Evolutionary conservation across 23 tunicate species (phyloP).

Genomic region (Botrylloides violaceus): DNA sequence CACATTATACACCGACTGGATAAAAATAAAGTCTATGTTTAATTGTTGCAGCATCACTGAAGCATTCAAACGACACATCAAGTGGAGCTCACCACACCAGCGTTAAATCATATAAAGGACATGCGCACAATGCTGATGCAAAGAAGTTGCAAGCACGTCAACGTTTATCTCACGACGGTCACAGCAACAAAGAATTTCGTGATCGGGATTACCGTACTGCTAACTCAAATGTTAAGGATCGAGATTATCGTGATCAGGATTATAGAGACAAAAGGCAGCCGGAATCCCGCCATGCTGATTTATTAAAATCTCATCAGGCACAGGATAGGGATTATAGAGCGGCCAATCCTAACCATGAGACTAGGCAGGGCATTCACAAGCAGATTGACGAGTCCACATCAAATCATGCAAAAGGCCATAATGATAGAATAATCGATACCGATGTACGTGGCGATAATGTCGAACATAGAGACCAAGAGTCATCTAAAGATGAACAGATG

Average conservation of each 20-base stretch:
- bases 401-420: background rate
- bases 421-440: background rate
- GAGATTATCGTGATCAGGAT: constrained; percentile 75
- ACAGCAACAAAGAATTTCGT: background rate
- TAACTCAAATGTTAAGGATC: constrained; percentile 28
- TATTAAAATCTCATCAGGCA: background rate
- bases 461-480: constrained; percentile 52
- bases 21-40: too few relatives aligned
- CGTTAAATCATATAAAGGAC: constrained; percentile 1
- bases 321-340: constrained; percentile 72
- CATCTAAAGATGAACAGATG: constrained; percentile 7
- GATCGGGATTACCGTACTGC: constrained; percentile 69
- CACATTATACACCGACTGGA: too few relatives aligned
- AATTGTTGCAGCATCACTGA: background rate
- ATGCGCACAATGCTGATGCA: constrained; percentile 1
- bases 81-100: background rate
- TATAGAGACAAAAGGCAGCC: constrained; percentile 33
- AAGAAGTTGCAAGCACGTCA: constrained; percentile 12
- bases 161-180: background rate
- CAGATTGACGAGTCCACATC: background rate
- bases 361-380: background rate
- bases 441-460: background rate
- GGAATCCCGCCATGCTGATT: background rate
- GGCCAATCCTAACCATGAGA: background rate
- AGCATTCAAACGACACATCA: background rate